Conservation (phyloP, 1,140 invertebrate genomes). For the Octopus sinensis region DNA sequence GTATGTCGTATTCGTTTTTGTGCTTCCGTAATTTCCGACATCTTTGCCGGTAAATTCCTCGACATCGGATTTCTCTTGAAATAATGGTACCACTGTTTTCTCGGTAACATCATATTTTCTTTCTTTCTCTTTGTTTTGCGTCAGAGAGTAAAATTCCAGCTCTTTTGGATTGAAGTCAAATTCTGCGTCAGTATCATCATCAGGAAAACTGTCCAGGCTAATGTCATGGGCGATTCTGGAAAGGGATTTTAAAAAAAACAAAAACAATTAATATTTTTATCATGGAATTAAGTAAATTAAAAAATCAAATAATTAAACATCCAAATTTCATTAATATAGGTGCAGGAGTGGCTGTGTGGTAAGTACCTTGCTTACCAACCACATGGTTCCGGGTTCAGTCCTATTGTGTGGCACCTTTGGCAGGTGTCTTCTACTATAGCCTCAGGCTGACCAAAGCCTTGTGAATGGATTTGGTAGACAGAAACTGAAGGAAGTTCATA, state of each 20-base stretch:
- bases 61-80: background rate
- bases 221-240: conserved; percentile 1
- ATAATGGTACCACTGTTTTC: background rate
- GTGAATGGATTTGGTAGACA: no score
- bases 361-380: background rate
- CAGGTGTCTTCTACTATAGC: background rate
- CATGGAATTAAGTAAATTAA: background rate
- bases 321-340: background rate
- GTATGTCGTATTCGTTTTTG: no score
- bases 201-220: conserved; percentile 7
- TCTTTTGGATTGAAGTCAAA: conserved; percentile 7
- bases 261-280: background rate
- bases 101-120: conserved; percentile 7
- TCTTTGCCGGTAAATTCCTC: background rate
- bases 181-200: conserved; percentile 1
- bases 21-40: background rate
- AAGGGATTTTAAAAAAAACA: background rate
- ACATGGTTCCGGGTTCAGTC: background rate
- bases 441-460: no score
- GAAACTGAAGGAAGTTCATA: no score
- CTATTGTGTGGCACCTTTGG: no score
- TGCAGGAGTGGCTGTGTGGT: background rate
- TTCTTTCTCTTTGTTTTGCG: background rate
- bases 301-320: background rate
- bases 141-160: background rate